A percentile compares a stretch with the other conserved stretches of the same genome.
These are phyloP conservation scores for Oscheius onirici DNA, from an alignment of 2,888 invertebrate species.

Conservation along the genomic window DNA sequence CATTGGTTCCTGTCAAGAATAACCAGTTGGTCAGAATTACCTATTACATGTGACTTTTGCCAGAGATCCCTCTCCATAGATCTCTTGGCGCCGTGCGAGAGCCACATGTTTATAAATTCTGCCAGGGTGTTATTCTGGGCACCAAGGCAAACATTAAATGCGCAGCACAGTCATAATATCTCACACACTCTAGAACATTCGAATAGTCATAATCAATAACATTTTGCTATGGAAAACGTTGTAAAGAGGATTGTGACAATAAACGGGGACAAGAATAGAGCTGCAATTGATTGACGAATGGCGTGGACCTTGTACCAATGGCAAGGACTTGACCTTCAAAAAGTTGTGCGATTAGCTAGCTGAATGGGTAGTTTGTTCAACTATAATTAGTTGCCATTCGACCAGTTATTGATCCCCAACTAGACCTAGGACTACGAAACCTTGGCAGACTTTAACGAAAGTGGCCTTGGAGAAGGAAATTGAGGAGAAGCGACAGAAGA, in stretches of 20 bases:
- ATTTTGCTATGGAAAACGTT: not conserved
- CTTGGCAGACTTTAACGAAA: not conserved
- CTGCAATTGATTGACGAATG: not conserved
- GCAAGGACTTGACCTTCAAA: not conserved
- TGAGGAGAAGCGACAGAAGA: not conserved
- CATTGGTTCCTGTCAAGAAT: constrained; percentile 1
- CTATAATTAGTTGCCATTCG: too few species aligned
- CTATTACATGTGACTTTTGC: not conserved
- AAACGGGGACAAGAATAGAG: not conserved
- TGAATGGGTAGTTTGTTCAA: too few species aligned
- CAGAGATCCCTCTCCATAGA: too few species aligned
- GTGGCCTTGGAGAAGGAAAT: not conserved
- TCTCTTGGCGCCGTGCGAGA: not conserved
- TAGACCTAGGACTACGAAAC: too few species aligned
- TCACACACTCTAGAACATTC: not conserved
- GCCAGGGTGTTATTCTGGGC: constrained; percentile 26
- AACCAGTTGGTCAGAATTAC: constrained; percentile 16
- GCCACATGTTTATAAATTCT: constrained; percentile 12
- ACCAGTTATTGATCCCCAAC: too few species aligned
- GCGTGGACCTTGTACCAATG: not conserved
- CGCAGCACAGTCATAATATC: not conserved
- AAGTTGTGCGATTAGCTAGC: too few species aligned
- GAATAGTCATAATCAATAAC: not conserved
- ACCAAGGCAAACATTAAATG: constrained; percentile 23
- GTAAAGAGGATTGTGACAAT: not conserved